Conservation (phyloP, 2,113 vertebrate species). For the Heterotilapia buettikoferi region DNA sequence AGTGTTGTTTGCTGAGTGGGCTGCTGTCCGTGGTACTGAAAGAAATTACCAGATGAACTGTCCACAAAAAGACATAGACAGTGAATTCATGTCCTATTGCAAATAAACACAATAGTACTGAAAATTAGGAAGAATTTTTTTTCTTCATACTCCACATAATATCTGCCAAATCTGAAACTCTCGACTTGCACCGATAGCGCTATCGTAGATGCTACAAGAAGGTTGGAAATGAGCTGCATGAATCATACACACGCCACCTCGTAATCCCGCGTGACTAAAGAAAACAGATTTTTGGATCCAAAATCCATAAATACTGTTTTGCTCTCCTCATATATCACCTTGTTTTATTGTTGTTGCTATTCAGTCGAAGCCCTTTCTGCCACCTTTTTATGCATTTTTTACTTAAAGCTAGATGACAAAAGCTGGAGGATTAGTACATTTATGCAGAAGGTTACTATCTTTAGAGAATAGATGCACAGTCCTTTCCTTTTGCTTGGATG, state of each 20-base stretch:
- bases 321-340: background rate
- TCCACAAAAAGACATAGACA: background rate
- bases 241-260: background rate
- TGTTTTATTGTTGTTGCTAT: background rate
- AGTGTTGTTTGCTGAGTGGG: background rate
- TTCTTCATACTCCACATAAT: background rate
- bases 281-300: background rate
- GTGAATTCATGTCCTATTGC: background rate
- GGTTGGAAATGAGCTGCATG: background rate
- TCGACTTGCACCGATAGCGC: background rate
- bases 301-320: background rate
- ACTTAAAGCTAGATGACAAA: background rate
- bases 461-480: background rate
- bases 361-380: background rate
- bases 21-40: slow-evolving; percentile 20
- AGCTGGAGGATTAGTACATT: background rate
- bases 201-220: background rate
- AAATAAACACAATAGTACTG: background rate
- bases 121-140: background rate
- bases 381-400: background rate
- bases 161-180: background rate
- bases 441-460: background rate
- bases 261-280: background rate
- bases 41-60: slow-evolving; percentile 6
- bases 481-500: background rate